Conservation (phyloP, 1,140 invertebrate genomes). For the Bursaphelenchus mucronatus region DNA sequence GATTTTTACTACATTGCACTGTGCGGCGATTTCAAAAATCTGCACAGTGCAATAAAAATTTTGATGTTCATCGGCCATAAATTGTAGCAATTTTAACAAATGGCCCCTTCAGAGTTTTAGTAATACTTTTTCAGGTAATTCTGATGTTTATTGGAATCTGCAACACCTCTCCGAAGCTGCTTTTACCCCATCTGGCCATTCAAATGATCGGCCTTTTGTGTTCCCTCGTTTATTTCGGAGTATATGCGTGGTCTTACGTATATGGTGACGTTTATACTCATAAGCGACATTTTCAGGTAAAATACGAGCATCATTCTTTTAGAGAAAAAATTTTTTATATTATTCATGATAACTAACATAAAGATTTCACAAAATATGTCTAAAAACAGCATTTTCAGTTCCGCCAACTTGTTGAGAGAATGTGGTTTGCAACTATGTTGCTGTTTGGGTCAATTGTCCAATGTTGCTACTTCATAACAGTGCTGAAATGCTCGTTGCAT, state of each 20-base stretch:
- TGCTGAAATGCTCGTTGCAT: constrained; percentile 53
- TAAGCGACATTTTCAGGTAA: constrained; percentile 38
- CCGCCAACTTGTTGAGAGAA: constrained; percentile 51
- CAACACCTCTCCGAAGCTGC: constrained; percentile 34
- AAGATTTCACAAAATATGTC: constrained; percentile 21
- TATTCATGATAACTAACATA: constrained; percentile 21
- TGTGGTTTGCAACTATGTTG: constrained; percentile 53
- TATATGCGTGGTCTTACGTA: constrained; percentile 56
- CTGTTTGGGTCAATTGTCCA: constrained; percentile 53
- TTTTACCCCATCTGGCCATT: constrained; percentile 52
- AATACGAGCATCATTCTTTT: not conserved
- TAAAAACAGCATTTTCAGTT: constrained; percentile 35
- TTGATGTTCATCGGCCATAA: not conserved
- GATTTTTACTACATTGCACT: constrained; percentile 1
- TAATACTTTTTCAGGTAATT: constrained; percentile 41
- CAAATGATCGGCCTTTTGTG: constrained; percentile 48
- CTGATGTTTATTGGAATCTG: constrained; percentile 51
- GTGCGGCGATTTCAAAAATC: too few relatives aligned
- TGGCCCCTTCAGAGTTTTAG: not conserved
- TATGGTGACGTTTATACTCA: constrained; percentile 57
- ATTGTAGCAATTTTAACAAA: not conserved
- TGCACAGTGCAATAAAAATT: not conserved
- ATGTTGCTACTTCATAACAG: constrained; percentile 54
- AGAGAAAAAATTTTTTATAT: not conserved
- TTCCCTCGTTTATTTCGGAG: constrained; percentile 50